Conservation (phyloP, 2,888 invertebrate genomes). For the Kryphioiulus occultus region DNA sequence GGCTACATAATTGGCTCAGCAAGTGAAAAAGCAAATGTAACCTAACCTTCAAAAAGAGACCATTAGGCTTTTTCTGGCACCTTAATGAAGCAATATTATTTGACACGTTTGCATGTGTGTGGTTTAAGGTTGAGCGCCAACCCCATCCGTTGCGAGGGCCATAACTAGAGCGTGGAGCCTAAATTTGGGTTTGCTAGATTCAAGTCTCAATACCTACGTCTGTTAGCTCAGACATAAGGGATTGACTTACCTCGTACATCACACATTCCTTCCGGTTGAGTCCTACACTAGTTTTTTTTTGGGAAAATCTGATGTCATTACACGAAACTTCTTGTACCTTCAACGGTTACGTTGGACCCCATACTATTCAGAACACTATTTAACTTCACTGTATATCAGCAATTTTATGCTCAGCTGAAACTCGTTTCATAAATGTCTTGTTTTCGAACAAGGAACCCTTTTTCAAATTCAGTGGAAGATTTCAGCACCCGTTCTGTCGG, state of each 20-base stretch:
- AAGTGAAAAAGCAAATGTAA: neutral
- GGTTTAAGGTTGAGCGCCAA: conserved; percentile 32
- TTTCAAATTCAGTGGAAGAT: neutral
- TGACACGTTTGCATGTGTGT: conserved; percentile 8
- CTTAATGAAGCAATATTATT: conserved; percentile 31
- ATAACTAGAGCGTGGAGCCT: neutral
- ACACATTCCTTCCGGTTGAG: neutral
- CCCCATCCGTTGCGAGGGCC: neutral
- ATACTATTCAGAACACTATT: neutral
- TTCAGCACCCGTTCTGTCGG: neutral
- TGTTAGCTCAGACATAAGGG: conserved; percentile 11
- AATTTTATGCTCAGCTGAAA: conserved; percentile 6
- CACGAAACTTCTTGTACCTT: neutral
- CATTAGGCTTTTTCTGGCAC: conserved; percentile 31
- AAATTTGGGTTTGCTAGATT: neutral
- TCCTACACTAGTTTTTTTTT: neutral
- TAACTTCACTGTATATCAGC: neutral
- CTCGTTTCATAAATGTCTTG: conserved; percentile 35
- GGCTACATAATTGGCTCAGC: neutral
- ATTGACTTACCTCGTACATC: conserved; percentile 26
- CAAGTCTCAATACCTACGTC: neutral
- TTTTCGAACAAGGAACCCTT: neutral
- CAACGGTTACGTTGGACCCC: neutral
- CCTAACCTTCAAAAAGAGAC: conserved; percentile 31
- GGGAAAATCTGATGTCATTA: neutral